Evolutionary conservation across 2,888 invertebrate species (phyloP).

Genomic region (Falcaria lacertinaria): DNA sequence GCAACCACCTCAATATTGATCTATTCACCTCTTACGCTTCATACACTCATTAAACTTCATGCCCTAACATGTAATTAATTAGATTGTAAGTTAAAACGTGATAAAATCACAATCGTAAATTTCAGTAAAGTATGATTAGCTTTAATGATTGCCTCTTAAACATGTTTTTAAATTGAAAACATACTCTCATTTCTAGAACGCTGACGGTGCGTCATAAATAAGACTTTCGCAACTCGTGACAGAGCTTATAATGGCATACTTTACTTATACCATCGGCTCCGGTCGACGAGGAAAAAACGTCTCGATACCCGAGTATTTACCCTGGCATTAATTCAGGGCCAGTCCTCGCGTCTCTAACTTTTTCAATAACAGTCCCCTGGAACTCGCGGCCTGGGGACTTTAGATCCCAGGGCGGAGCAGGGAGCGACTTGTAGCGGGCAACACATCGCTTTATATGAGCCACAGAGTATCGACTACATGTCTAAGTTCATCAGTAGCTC

Average conservation of each 20-base stretch:
- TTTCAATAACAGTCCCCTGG: constrained; percentile 49
- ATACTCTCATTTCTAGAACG: not conserved
- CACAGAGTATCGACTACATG: no score
- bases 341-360: constrained; percentile 34
- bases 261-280: not conserved
- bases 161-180: not conserved
- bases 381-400: constrained; percentile 23
- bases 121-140: no score
- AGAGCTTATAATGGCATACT: not conserved
- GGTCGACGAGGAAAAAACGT: not conserved
- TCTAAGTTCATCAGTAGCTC: no score
- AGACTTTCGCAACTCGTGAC: not conserved
- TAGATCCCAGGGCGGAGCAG: constrained; percentile 21
- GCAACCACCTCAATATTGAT: no score
- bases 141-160: not conserved
- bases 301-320: constrained; percentile 24
- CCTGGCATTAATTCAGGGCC: constrained; percentile 44
- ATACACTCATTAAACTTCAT: no score
- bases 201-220: not conserved
- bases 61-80: no score
- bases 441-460: no score
- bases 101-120: no score
- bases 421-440: constrained; percentile 12
- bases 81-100: no score
- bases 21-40: no score